Conservation (phyloP, 1,140 invertebrate genomes). For the Macrostomum lignano region DNA sequence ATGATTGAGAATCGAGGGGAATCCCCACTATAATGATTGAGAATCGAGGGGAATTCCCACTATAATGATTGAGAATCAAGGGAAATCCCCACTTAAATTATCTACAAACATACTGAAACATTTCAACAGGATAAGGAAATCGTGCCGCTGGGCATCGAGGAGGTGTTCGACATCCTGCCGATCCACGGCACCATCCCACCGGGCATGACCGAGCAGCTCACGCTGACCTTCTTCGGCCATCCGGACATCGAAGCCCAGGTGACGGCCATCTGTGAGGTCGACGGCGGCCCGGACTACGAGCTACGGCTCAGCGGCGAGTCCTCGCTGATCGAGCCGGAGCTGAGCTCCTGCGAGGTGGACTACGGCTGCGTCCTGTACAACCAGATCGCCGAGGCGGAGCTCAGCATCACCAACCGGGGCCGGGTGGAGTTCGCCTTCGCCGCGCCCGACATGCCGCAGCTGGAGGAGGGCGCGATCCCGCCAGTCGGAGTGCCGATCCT, state of each 20-base stretch:
- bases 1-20: too few relatives aligned
- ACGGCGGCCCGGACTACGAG: conserved; percentile 24
- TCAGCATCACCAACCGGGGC: conserved; percentile 12
- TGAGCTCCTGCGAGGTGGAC: background rate
- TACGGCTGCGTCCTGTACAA: background rate
- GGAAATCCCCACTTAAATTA: too few relatives aligned
- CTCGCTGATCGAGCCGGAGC: background rate
- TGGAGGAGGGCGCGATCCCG: too few relatives aligned
- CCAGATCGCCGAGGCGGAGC: conserved; percentile 1
- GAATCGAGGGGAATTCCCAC: too few relatives aligned
- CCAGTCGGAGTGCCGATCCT: too few relatives aligned
- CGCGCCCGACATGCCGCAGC: too few relatives aligned
- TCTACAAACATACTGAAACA: too few relatives aligned
- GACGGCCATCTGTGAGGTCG: conserved; percentile 23
- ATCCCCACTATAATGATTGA: too few relatives aligned
- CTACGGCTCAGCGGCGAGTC: conserved; percentile 10
- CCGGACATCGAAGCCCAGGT: conserved; percentile 20
- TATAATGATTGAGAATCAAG: too few relatives aligned
- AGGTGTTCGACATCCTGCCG: conserved; percentile 27
- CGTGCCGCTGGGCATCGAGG: conserved; percentile 8
- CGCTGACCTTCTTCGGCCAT: conserved; percentile 27
- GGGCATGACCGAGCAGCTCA: conserved; percentile 24
- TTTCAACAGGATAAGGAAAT: conserved; percentile 3
- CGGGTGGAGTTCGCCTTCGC: conserved; percentile 23
- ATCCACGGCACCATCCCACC: conserved; percentile 22